Conservation (phyloP, 2,797 vertebrate species). For the Aselliscus stoliczkanus region DNA sequence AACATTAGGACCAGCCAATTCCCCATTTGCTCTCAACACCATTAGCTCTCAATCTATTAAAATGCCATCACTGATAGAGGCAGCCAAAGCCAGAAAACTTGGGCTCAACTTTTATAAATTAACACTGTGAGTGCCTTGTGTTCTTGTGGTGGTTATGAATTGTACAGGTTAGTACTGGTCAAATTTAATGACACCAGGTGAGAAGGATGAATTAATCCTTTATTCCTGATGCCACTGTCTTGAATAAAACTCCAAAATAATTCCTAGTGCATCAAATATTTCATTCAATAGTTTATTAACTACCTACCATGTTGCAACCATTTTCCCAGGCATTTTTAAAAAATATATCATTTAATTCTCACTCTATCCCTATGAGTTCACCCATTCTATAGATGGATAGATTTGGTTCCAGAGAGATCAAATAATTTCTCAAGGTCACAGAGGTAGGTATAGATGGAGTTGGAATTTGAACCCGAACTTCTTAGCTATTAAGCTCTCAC, state of each 20-base stretch:
- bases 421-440: not conserved
- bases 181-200: not conserved
- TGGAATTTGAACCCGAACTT: not conserved
- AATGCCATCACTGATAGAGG: not conserved
- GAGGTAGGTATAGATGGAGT: not conserved
- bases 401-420: not conserved
- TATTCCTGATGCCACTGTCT: not conserved
- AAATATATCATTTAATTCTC: not conserved
- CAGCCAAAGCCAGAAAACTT: not conserved
- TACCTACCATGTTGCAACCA: not conserved
- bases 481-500: not conserved
- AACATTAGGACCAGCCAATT: slow-evolving; percentile 64
- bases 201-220: not conserved
- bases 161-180: not conserved
- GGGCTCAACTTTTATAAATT: not conserved
- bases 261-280: not conserved
- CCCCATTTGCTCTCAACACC: slow-evolving; percentile 61
- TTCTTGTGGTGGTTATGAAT: not conserved
- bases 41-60: slow-evolving; percentile 57
- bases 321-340: not conserved
- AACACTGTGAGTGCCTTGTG: not conserved
- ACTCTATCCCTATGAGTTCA: not conserved
- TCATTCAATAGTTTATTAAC: not conserved
- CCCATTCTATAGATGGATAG: not conserved
- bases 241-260: slow-evolving; percentile 3